Conservation (phyloP, 1,140 invertebrate species). For the Geopemphigus sp. region DNA sequence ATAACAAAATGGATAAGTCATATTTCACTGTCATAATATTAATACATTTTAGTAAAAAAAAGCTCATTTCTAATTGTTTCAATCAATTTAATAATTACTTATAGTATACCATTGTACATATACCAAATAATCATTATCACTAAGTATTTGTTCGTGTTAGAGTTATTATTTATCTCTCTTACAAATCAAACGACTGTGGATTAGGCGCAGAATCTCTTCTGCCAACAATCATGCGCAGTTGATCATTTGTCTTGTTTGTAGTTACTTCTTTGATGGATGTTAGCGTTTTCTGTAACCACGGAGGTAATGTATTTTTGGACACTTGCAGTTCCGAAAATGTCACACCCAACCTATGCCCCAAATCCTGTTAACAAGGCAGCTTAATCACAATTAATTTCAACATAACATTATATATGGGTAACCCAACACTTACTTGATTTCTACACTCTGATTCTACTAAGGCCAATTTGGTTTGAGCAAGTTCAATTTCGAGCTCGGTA, state of each 20-base stretch:
- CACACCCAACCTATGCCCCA: slow-evolving; percentile 86
- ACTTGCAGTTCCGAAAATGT: slow-evolving; percentile 78
- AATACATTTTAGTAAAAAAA: slow-evolving; percentile 22
- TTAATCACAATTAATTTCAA: slow-evolving; percentile 23
- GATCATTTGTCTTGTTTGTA: slow-evolving; percentile 51
- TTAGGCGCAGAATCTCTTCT: slow-evolving; percentile 37
- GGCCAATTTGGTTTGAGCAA: slow-evolving; percentile 94
- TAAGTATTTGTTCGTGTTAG: slow-evolving; percentile 26
- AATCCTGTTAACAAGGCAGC: slow-evolving; percentile 63
- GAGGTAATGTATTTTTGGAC: slow-evolving; percentile 72
- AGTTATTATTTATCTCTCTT: background rate
- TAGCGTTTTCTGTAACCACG: slow-evolving; percentile 88
- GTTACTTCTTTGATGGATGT: slow-evolving; percentile 69
- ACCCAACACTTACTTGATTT: slow-evolving; percentile 71
- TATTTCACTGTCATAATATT: background rate
- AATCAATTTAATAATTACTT: background rate
- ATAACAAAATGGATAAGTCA: background rate
- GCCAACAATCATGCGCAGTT: slow-evolving; percentile 35
- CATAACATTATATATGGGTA: background rate
- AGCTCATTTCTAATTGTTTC: slow-evolving; percentile 28
- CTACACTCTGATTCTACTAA: slow-evolving; percentile 95
- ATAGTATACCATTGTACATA: slow-evolving; percentile 11
- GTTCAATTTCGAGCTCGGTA: slow-evolving; percentile 87
- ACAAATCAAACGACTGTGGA: slow-evolving; percentile 22
- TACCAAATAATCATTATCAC: slow-evolving; percentile 10